These are phyloP conservation scores for Camponotus vicinus DNA, from an alignment of 1,140 invertebrate genomes.

Conservation along the genomic window DNA sequence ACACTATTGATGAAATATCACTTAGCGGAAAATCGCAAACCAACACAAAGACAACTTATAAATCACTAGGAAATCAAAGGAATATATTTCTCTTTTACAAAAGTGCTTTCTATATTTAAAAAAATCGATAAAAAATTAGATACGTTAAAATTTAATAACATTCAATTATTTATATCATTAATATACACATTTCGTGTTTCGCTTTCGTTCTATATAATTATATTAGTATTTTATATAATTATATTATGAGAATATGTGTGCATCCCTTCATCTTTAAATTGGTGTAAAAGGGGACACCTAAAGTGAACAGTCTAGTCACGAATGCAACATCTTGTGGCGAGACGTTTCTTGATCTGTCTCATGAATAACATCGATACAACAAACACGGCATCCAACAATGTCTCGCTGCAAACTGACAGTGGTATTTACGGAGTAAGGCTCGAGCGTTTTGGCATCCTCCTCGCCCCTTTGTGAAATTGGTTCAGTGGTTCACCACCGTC, in stretches of 20 bases:
- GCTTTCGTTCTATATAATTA: neutral
- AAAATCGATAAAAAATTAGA: neutral
- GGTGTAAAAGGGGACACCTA: no score
- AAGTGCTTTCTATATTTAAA: neutral
- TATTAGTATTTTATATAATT: neutral
- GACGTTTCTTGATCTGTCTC: conserved; percentile 2
- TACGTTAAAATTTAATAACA: neutral
- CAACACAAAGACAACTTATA: neutral
- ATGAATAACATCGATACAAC: conserved; percentile 30
- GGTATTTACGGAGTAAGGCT: conserved; percentile 29
- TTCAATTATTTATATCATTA: neutral
- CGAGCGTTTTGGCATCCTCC: neutral
- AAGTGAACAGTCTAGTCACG: neutral
- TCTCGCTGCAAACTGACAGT: conserved; percentile 14
- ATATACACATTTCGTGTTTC: neutral
- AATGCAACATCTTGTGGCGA: neutral
- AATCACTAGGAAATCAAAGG: no score
- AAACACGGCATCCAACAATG: neutral
- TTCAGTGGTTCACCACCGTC: conserved; percentile 44
- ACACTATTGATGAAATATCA: neutral
- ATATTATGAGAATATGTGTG: neutral
- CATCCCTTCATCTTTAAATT: no score
- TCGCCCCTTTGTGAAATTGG: conserved; percentile 16
- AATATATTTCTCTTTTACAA: neutral
- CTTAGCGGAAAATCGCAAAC: neutral